Percentiles rank a stretch among this genome's conserved stretches.
These are phyloP conservation scores for Ivindomyrus marchei DNA, from an alignment of 2,113 vertebrate species.

Conservation along the genomic window DNA sequence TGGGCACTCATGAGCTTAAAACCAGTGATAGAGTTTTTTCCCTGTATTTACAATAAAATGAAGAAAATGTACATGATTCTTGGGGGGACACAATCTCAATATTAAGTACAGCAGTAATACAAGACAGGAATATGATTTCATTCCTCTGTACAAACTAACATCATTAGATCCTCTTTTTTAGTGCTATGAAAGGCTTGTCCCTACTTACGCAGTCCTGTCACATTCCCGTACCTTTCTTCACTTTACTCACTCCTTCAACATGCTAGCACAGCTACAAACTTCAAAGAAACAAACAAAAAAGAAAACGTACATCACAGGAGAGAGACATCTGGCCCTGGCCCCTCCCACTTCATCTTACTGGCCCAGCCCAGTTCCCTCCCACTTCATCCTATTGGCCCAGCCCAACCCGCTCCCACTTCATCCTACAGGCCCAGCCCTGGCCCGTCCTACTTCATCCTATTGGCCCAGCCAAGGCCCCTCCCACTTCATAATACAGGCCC, in stretches of 20 bases:
- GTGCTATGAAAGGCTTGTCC: constrained; percentile 70
- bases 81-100: constrained; percentile 81
- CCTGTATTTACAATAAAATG: constrained; percentile 89
- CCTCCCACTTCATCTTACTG: constrained; percentile 24
- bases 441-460: too few species aligned
- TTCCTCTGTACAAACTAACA: constrained; percentile 91
- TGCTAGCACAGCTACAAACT: constrained; percentile 68
- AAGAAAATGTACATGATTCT: constrained; percentile 91
- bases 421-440: neutral
- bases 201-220: constrained; percentile 67
- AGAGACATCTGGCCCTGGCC: neutral
- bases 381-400: constrained; percentile 24
- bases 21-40: constrained; percentile 63
- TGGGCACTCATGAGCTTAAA: constrained; percentile 83
- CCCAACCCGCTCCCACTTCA: constrained; percentile 22
- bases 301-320: constrained; percentile 49
- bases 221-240: constrained; percentile 73
- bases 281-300: constrained; percentile 59
- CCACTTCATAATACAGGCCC: constrained; percentile 22
- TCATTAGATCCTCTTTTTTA: constrained; percentile 74
- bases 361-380: neutral
- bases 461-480: neutral
- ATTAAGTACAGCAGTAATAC: constrained; percentile 78
- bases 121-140: constrained; percentile 67
- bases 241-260: constrained; percentile 78